Conservation (phyloP, 2,797 vertebrate species). For the Takifugu rubripes region DNA sequence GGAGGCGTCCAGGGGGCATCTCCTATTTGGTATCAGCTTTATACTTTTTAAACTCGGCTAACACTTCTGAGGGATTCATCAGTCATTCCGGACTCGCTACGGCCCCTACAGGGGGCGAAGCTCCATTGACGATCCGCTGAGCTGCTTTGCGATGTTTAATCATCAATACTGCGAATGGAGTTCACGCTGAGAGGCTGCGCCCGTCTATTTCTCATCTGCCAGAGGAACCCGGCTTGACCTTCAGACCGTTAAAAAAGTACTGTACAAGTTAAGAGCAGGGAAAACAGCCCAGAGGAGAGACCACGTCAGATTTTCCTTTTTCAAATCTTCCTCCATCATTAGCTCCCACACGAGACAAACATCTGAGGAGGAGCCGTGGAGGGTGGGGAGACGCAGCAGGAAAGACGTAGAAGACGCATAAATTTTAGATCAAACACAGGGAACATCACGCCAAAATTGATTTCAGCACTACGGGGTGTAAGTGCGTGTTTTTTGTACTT, state of each 20-base stretch:
- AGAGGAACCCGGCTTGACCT: constrained; percentile 35
- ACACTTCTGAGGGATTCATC: constrained; percentile 28
- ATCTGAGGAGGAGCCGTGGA: constrained; percentile 32
- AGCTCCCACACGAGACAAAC: constrained; percentile 32
- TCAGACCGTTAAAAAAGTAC: constrained; percentile 4
- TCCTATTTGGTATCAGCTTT: constrained; percentile 7
- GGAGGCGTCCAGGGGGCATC: no score
- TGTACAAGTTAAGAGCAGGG: constrained; percentile 1
- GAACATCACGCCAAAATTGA: constrained; percentile 46
- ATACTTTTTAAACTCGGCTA: constrained; percentile 7
- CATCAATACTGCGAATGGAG: constrained; percentile 15
- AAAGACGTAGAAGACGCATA: constrained; percentile 45
- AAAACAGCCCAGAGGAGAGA: constrained; percentile 27
- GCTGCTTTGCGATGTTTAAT: constrained; percentile 25
- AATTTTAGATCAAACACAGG: constrained; percentile 71
- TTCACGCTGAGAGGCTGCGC: constrained; percentile 17
- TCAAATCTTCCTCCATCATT: constrained; percentile 34
- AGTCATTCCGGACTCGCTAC: constrained; percentile 9
- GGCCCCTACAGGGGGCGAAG: constrained; percentile 5
- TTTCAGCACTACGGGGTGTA: constrained; percentile 6
- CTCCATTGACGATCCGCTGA: constrained; percentile 14
- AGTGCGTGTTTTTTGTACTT: not conserved
- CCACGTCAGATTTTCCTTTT: constrained; percentile 27
- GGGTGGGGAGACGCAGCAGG: constrained; percentile 31
- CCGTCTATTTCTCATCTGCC: constrained; percentile 18